Percentiles rank a stretch among this genome's conserved stretches.
phyloP scores from a whole-genome alignment of 2,797 vertebrate genomes.

The Alcedo quadribrachys region DNA sequence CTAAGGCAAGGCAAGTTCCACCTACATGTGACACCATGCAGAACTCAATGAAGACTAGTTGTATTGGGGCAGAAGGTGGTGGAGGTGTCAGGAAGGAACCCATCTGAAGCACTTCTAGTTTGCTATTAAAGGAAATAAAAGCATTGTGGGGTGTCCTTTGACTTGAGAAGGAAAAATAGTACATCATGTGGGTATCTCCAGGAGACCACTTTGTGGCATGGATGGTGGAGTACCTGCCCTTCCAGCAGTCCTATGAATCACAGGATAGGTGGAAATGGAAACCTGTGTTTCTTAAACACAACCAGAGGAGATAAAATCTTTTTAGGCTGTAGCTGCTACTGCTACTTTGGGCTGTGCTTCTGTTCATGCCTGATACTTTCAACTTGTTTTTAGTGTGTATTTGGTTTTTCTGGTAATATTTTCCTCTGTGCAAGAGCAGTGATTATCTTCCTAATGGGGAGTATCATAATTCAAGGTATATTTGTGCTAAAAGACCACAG shows the following conservation, averaged over 20 bases:
- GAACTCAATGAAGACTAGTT: not conserved
- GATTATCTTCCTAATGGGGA: not conserved
- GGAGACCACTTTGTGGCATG: not conserved
- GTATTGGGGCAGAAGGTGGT: not conserved
- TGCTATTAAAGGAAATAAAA: not conserved
- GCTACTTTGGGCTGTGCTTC: not conserved
- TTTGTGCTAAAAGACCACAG: slow-evolving; percentile 2
- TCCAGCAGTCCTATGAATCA: not conserved
- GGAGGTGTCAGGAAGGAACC: not conserved
- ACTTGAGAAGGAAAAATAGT: not conserved
- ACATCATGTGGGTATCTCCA: not conserved
- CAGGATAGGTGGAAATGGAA: not conserved
- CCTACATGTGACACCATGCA: not conserved
- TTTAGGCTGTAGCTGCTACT: not conserved
- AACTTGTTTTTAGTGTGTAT: not conserved
- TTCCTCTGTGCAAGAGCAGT: not conserved
- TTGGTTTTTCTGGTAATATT: slow-evolving; percentile 2
- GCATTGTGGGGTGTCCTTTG: not conserved
- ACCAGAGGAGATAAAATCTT: not conserved
- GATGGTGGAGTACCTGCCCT: not conserved
- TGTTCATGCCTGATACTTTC: not conserved
- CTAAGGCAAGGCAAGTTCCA: not conserved
- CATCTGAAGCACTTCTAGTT: not conserved
- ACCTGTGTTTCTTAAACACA: not conserved
- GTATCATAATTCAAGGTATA: not conserved